Evolutionary conservation across 2,888 invertebrate species (phyloP).

Genomic region (Acronicta aceris): DNA sequence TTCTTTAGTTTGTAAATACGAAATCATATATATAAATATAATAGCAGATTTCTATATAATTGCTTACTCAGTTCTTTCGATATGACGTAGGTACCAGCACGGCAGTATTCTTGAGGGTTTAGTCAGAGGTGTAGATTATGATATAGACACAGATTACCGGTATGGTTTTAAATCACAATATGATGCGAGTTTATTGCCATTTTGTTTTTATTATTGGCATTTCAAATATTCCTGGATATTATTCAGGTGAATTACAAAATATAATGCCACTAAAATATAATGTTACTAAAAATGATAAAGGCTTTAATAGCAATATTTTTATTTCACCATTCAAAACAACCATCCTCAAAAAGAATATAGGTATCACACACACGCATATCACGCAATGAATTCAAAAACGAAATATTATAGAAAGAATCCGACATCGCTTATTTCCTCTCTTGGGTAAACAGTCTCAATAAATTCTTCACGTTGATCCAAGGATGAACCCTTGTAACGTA

Average conservation of each 20-base stretch:
- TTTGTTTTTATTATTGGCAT: too few relatives aligned
- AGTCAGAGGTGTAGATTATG: too few relatives aligned
- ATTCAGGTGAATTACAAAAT: too few relatives aligned
- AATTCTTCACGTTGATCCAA: constrained; percentile 81
- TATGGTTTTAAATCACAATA: too few relatives aligned
- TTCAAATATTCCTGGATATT: too few relatives aligned
- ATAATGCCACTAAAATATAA: too few relatives aligned
- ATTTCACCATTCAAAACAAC: background rate
- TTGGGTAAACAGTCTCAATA: constrained; percentile 79
- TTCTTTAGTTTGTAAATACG: constrained; percentile 5
- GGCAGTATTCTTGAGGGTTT: too few relatives aligned
- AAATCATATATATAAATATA: background rate
- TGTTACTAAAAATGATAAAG: background rate
- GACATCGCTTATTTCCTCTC: constrained; percentile 63
- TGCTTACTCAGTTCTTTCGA: too few relatives aligned
- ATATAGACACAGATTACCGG: too few relatives aligned
- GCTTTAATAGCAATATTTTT: background rate
- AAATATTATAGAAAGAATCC: constrained; percentile 51
- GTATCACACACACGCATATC: constrained; percentile 9
- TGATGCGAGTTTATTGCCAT: too few relatives aligned
- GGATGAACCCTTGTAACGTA: constrained; percentile 79
- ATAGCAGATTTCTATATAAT: too few relatives aligned
- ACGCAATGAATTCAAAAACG: constrained; percentile 49
- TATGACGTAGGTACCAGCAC: too few relatives aligned
- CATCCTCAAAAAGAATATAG: background rate